Conservation (phyloP, 2,797 vertebrate species). For the Crypturellus tataupa region DNA sequence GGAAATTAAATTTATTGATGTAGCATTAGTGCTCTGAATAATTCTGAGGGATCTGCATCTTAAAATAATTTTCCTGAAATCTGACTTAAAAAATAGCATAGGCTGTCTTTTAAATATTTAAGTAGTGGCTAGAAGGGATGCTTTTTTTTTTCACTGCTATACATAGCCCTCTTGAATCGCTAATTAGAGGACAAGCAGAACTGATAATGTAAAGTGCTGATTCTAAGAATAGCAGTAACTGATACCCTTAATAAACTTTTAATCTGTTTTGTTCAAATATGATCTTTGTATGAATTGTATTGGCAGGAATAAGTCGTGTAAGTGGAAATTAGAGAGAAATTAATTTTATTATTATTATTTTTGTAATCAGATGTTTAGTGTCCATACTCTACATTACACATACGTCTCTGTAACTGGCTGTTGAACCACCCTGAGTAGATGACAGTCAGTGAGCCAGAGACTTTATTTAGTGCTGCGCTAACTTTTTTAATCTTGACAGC, state of each 20-base stretch:
- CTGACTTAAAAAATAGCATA: background rate
- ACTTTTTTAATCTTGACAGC: background rate
- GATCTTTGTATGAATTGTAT: background rate
- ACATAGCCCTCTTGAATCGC: background rate
- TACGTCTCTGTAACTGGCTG: background rate
- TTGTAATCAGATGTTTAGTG: background rate
- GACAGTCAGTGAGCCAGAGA: background rate
- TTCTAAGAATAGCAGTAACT: background rate
- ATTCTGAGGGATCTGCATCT: background rate
- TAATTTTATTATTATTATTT: background rate
- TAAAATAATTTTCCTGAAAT: background rate
- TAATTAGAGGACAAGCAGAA: background rate
- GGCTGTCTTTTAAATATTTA: background rate
- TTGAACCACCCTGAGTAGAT: background rate
- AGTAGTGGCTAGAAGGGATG: background rate
- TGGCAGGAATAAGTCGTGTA: background rate
- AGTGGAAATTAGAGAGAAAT: background rate
- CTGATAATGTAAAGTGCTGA: background rate
- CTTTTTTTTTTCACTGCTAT: background rate
- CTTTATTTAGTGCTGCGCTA: background rate
- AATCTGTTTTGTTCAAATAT: background rate
- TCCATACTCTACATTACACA: background rate
- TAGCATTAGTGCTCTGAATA: background rate
- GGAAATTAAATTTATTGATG: background rate
- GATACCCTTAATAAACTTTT: background rate